Percentiles rank a stretch among this genome's conserved stretches.
Conservation (phyloP, 2,797 vertebrate genomes). For the Coracias cyanogaster region DNA sequence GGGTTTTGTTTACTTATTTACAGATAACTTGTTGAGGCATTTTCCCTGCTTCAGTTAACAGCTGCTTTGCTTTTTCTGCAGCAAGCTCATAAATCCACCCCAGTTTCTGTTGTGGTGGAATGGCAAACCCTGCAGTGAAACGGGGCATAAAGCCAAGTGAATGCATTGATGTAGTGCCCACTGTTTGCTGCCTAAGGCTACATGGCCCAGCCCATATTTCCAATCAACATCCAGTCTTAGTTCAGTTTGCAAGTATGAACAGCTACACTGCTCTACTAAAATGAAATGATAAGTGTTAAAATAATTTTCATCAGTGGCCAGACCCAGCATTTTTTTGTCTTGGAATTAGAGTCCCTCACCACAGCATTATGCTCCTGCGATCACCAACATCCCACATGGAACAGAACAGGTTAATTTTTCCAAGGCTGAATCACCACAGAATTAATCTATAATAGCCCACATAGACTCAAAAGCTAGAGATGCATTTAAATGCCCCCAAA, state of each 20-base stretch:
- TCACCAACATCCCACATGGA: background rate
- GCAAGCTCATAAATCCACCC: background rate
- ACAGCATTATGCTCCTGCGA: background rate
- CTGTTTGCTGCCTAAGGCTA: background rate
- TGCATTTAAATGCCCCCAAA: constrained; percentile 72
- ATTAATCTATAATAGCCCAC: constrained; percentile 58
- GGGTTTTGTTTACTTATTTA: constrained; percentile 5
- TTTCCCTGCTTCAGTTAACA: constrained; percentile 17
- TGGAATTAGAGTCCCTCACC: background rate
- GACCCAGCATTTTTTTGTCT: background rate
- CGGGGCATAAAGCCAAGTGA: background rate
- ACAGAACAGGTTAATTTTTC: constrained; percentile 66
- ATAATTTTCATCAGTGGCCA: background rate
- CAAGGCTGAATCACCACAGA: constrained; percentile 52
- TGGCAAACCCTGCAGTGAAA: constrained; percentile 3
- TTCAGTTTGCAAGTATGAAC: background rate
- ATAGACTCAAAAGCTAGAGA: constrained; percentile 64
- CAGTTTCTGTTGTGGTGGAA: background rate
- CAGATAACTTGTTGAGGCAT: constrained; percentile 21
- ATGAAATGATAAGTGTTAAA: background rate
- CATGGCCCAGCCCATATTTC: background rate
- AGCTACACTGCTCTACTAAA: background rate
- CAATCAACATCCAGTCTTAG: background rate
- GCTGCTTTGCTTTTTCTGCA: background rate
- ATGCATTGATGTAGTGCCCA: background rate